A percentile compares a stretch with the other conserved stretches of the same genome.
phyloP scores from a whole-genome alignment of 2,113 vertebrate genomes.

The Oceanites oceanicus region DNA sequence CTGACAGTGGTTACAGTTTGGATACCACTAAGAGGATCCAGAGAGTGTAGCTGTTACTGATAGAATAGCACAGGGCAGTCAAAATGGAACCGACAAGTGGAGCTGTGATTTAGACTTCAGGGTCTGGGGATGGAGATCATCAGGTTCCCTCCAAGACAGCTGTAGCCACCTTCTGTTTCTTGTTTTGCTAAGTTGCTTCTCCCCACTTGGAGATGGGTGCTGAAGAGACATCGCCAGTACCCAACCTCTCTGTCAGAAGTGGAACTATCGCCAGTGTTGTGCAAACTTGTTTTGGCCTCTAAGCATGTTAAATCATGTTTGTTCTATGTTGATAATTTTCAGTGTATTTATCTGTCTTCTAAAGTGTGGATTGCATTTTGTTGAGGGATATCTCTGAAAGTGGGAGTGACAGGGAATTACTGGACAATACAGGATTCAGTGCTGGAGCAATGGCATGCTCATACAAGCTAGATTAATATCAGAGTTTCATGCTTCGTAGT shows the following conservation, averaged over 20 bases:
- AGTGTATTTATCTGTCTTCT: neutral
- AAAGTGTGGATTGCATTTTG: neutral
- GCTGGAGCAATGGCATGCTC: neutral
- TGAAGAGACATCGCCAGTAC: neutral
- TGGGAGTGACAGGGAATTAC: neutral
- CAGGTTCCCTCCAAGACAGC: neutral
- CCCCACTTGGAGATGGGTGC: neutral
- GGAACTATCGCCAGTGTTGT: neutral
- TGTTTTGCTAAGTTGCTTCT: neutral
- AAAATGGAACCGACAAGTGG: neutral
- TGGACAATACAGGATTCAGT: neutral
- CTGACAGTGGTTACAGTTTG: neutral
- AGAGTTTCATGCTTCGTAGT: neutral
- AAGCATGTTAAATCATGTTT: neutral
- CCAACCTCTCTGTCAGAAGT: neutral
- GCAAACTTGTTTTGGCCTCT: neutral
- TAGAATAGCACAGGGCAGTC: neutral
- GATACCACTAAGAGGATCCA: neutral
- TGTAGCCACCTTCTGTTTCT: neutral
- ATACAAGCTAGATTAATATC: neutral
- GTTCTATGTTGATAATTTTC: neutral
- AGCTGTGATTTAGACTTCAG: neutral
- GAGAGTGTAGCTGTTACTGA: neutral
- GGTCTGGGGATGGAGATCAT: neutral
- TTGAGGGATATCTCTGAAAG: neutral